Base-by-base conservation (phyloP, 1,140 invertebrate genomes). In the Eubasilissa regina region DNA sequence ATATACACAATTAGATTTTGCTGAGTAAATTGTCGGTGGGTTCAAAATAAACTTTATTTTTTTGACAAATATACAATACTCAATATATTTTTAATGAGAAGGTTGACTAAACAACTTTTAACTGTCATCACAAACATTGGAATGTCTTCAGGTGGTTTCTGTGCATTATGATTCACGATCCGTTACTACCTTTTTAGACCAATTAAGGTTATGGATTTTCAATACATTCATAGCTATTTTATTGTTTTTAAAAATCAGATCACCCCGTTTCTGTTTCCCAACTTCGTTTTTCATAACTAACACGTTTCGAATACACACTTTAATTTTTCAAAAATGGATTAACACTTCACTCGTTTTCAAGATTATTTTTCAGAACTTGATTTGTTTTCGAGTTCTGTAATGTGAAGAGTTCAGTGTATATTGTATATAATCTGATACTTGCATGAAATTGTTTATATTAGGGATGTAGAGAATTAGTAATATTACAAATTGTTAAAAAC, bases 141-240 rank as follows among this genome's bases (percentile, higher is more conserved):
- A 78, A 78, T 70, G 66, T 78, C 35, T 78, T 64, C 76, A 78
- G 76, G 76, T 78, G 76, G 76, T 70, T 78, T 70, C 64, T 48
- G 70, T 55, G 35, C 55, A 51, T 53, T 60, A 53, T 78, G 77
- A 78, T 78, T 78, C 77, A 78, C 68, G 43, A 25, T 25, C 48
- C 47, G 76, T 53, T 70, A 13, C 17, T 68, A 56, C 62, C 48
- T 58, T 70, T 70, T 68, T 56, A 76, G 75, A 13, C 25, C 66
- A 53, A 58, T 47, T 78, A 78, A 78, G 76, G 76, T 45, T 70
- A 77, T 60, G 58, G 10, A 60, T 45, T 64, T 13, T n/a, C 35
- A n/a, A 44, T 58, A 17, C 55, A 10, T 58, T 58, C 4, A 58
- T 11, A 21, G 17, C 11, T 15, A 21, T 58, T 8, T 58, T 58